These are phyloP conservation scores for Phoebastria nigripes DNA, from an alignment of 2,797 vertebrate species.

Conservation along the genomic window DNA sequence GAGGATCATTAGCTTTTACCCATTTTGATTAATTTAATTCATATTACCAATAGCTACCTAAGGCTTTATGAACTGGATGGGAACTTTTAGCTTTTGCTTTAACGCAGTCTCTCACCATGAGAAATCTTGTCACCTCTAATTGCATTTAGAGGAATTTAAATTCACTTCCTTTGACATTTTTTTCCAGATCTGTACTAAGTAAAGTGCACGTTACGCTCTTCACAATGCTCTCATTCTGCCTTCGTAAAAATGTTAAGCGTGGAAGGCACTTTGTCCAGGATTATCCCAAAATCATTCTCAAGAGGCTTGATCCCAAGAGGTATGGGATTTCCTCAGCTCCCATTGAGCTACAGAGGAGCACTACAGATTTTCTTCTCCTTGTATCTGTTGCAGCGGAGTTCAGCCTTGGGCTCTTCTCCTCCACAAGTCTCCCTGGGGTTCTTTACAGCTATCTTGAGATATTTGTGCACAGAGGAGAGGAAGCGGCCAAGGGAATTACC, in stretches of 20 bases:
- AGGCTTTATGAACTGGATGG: constrained; percentile 62
- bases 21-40: constrained; percentile 73
- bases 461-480: not conserved
- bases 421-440: not conserved
- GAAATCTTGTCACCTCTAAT: constrained; percentile 67
- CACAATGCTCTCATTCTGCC: not conserved
- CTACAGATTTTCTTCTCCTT: not conserved
- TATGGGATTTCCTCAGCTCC: not conserved
- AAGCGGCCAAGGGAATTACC: not conserved
- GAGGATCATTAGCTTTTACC: constrained; percentile 69
- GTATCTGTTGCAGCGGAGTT: not conserved
- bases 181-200: constrained; percentile 45
- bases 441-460: not conserved
- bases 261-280: constrained; percentile 4
- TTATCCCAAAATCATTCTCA: not conserved
- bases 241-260: not conserved
- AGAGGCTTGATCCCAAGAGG: not conserved
- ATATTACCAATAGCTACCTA: constrained; percentile 61
- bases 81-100: constrained; percentile 60
- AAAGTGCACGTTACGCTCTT: not conserved
- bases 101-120: constrained; percentile 48
- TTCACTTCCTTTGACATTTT: constrained; percentile 62
- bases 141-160: constrained; percentile 62
- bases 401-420: not conserved
- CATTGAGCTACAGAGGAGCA: not conserved